A percentile compares a stretch with the other conserved stretches of the same genome.
Evolutionary conservation across 2,113 vertebrate species (phyloP).

Genomic region (Anoura caudifer): DNA sequence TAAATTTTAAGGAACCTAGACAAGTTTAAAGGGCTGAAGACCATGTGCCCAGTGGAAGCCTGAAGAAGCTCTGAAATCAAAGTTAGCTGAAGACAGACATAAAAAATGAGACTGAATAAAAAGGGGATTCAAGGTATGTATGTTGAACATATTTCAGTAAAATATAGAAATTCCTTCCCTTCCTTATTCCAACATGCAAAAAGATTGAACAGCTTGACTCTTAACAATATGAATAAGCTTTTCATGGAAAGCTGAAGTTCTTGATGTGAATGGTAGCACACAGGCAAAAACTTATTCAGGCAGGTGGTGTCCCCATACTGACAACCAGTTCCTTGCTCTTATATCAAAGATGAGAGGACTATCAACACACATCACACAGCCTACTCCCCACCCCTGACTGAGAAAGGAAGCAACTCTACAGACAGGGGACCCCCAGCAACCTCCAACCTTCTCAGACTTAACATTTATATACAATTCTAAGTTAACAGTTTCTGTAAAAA

Average conservation of each 20-base stretch:
- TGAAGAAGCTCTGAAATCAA: neutral
- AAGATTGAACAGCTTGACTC: neutral
- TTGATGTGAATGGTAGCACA: neutral
- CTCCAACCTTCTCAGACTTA: neutral
- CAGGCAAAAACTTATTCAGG: neutral
- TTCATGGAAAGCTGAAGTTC: neutral
- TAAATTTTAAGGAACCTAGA: neutral
- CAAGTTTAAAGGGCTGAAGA: neutral
- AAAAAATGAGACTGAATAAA: neutral
- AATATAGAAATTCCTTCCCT: neutral
- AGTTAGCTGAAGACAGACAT: neutral
- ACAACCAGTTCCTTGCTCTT: neutral
- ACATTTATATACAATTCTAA: neutral
- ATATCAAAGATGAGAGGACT: no score
- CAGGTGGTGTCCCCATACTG: neutral
- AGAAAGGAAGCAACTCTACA: neutral
- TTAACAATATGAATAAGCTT: neutral
- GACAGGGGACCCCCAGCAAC: neutral
- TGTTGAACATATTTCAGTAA: neutral
- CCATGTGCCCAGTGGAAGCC: neutral
- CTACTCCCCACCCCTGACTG: rapidly evolving
- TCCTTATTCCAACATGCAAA: neutral
- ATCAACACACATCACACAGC: neutral
- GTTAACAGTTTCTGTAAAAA: neutral
- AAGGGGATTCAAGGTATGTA: neutral